Evolutionary conservation across 92 coral and sea anemone species (phyloP), one percentile per base, ranked within the genome.

Genomic region (Chrysogorgia sp.): DNA sequence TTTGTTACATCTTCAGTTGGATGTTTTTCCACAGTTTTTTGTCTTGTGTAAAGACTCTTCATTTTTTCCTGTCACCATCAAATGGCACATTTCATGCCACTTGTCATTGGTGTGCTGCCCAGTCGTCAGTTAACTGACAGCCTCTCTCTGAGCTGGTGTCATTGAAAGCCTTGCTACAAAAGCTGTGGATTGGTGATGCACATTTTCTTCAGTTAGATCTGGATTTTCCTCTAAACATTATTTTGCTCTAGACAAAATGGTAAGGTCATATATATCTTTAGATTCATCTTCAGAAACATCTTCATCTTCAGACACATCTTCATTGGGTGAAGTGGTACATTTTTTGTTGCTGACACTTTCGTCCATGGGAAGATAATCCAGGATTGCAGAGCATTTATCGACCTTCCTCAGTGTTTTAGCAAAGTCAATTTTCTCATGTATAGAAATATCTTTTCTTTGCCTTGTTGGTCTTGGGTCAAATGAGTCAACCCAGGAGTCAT

Each of bases 401-500:
- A 88, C 68, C 81, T 86, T 33, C 91, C n/a, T n/a, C n/a, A n/a
- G n/a, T n/a, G n/a, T n/a, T n/a, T n/a, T n/a, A n/a, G n/a, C n/a
- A n/a, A n/a, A n/a, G n/a, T n/a, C n/a, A n/a, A n/a, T n/a, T n/a
- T n/a, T n/a, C n/a, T n/a, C n/a, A n/a, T n/a, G n/a, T n/a, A n/a
- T n/a, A n/a, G n/a, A n/a, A n/a, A n/a, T n/a, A n/a, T n/a, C n/a
- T n/a, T n/a, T n/a, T n/a, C n/a, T n/a, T n/a, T n/a, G n/a, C n/a
- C n/a, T n/a, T n/a, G n/a, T n/a, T n/a, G n/a, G n/a, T n/a, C n/a
- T 76, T 6, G 89, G 86, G 48, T 88, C 86, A 75, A 84, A 88
- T 13, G 84, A 81, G 60, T 88, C 86, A 47, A 88, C 84, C 91
- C 91, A 88, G 19, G 89, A 88, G 58, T 84, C 82, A 69, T 81